A percentile compares a stretch with the other conserved stretches of the same genome.
Evolutionary conservation across 2,888 invertebrate species (phyloP).

Genomic region (Ectemnius cavifrons): DNA sequence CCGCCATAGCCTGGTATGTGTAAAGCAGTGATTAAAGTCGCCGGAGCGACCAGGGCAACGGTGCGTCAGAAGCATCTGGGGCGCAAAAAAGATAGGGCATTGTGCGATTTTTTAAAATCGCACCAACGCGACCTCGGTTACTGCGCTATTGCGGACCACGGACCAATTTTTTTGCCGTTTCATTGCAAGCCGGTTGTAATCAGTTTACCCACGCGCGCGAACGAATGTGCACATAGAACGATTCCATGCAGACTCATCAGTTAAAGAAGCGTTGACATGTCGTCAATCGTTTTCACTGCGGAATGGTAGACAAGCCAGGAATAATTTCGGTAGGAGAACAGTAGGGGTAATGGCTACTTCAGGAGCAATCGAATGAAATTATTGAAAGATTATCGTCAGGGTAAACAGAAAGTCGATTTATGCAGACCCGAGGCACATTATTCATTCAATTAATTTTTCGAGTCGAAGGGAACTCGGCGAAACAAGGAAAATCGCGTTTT

Average conservation of each 20-base stretch:
- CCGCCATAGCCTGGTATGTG: too few relatives aligned
- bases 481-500: constrained; percentile 24
- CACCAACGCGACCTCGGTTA: background rate
- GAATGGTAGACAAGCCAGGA: too few relatives aligned
- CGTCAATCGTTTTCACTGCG: too few relatives aligned
- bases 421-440: background rate
- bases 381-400: too few relatives aligned
- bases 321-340: too few relatives aligned
- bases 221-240: background rate
- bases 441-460: constrained; percentile 28
- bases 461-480: background rate
- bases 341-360: too few relatives aligned
- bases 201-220: constrained; percentile 1
- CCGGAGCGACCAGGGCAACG: background rate
- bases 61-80: constrained; percentile 28
- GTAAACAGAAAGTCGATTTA: too few relatives aligned
- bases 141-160: background rate
- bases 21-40: background rate
- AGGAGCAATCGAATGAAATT: too few relatives aligned
- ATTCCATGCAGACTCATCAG: too few relatives aligned
- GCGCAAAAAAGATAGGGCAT: constrained; percentile 24
- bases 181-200: constrained; percentile 10
- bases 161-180: background rate
- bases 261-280: too few relatives aligned
- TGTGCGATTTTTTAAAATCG: constrained; percentile 17